A percentile compares a stretch with the other conserved stretches of the same genome.
These are phyloP conservation scores for Drosophila willistoni DNA, from an alignment of 1,140 invertebrate genomes.

Conservation along the genomic window DNA sequence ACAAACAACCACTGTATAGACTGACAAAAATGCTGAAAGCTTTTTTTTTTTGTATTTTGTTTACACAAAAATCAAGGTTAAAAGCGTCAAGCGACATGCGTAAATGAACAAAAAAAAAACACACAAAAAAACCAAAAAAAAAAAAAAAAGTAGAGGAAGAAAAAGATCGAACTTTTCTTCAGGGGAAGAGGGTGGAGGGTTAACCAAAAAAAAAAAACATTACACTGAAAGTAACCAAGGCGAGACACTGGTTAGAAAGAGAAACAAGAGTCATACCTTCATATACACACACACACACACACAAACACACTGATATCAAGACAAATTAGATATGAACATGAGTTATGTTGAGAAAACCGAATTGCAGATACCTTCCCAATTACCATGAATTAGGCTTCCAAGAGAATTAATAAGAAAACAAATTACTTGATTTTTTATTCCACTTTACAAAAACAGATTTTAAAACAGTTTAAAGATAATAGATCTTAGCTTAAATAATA, in stretches of 20 bases:
- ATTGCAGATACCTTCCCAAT: neutral
- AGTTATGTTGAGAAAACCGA: neutral
- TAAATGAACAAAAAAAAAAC: slow-evolving; percentile 44
- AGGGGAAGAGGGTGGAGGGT: slow-evolving; percentile 10
- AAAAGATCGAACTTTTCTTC: slow-evolving; percentile 71
- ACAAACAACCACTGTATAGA: slow-evolving; percentile 38
- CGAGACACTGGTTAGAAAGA: slow-evolving; percentile 4
- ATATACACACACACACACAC: neutral
- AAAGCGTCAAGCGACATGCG: slow-evolving; percentile 72
- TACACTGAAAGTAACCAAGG: slow-evolving; percentile 13
- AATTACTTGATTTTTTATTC: too few relatives aligned
- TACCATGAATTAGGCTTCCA: too few relatives aligned
- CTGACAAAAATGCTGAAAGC: slow-evolving; percentile 68
- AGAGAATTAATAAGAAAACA: too few relatives aligned
- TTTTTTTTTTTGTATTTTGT: slow-evolving; percentile 68
- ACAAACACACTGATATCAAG: neutral
- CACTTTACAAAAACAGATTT: too few relatives aligned
- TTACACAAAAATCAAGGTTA: slow-evolving; percentile 80
- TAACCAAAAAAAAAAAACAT: neutral
- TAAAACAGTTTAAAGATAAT: too few relatives aligned
- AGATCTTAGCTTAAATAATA: too few relatives aligned
- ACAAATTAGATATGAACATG: neutral
- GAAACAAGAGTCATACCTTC: neutral
- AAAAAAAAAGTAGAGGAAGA: slow-evolving; percentile 62
- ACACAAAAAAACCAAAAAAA: slow-evolving; percentile 38